Evolutionary conservation across 2,888 invertebrate genomes (phyloP).

Genomic region (Pinctada fucata): DNA sequence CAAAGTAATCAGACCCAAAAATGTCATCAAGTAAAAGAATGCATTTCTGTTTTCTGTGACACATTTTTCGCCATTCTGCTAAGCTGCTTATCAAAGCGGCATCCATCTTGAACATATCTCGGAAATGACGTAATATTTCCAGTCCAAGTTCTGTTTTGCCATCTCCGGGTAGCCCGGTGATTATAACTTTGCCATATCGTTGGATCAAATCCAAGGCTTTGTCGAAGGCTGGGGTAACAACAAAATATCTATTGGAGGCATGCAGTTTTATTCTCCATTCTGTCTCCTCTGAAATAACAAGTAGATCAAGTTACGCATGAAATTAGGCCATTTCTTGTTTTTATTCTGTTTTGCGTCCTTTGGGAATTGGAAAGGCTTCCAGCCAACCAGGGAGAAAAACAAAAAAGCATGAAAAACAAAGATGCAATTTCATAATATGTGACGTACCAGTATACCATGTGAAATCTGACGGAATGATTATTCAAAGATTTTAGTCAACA

Average conservation of each 20-base stretch:
- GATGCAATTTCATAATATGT: too few relatives aligned
- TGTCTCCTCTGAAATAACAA: constrained; percentile 10
- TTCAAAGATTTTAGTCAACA: too few relatives aligned
- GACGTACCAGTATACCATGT: too few relatives aligned
- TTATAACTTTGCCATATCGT: neutral
- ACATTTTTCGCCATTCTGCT: neutral
- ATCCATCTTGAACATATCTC: neutral
- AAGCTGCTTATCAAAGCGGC: neutral
- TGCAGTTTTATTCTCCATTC: neutral
- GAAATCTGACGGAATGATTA: too few relatives aligned
- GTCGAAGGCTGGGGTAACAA: constrained; percentile 9
- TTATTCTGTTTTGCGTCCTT: too few relatives aligned
- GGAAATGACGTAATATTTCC: constrained; percentile 10
- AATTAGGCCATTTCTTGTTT: too few relatives aligned
- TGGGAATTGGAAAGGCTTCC: too few relatives aligned
- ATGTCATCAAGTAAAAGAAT: constrained; percentile 17
- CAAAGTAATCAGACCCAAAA: constrained; percentile 15
- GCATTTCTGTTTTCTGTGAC: constrained; percentile 8
- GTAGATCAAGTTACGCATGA: neutral
- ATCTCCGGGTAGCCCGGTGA: constrained; percentile 12
- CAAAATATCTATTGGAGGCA: neutral
- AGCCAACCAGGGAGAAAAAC: too few relatives aligned
- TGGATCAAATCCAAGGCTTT: constrained; percentile 1
- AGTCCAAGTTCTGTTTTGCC: constrained; percentile 21
- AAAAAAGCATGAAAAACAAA: too few relatives aligned